Conservation (phyloP, 2,797 vertebrate genomes). For the Okamejei kenojei region DNA sequence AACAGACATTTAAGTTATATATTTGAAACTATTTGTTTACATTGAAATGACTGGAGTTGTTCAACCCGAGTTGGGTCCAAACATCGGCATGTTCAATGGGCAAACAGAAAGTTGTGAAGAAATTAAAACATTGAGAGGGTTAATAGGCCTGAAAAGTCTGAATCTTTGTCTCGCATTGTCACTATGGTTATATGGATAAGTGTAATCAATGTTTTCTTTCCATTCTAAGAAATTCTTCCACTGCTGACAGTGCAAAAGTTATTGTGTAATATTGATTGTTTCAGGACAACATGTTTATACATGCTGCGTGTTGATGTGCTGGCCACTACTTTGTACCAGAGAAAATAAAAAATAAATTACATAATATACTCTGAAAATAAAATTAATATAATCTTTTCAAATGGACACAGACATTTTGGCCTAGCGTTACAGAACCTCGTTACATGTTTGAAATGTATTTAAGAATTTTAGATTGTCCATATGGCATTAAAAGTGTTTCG, state of each 20-base stretch:
- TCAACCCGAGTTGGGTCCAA: too few relatives aligned
- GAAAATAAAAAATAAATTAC: neutral
- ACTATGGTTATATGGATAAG: neutral
- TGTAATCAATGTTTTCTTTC: neutral
- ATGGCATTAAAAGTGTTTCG: neutral
- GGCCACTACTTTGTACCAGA: neutral
- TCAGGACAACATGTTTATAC: neutral
- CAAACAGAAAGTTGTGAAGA: neutral
- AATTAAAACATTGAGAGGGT: slow-evolving; percentile 3
- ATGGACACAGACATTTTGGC: neutral
- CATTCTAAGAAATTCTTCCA: neutral
- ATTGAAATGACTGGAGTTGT: too few relatives aligned
- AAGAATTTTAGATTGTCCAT: neutral
- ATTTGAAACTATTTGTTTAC: too few relatives aligned
- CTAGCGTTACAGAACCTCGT: neutral
- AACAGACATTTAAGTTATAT: too few relatives aligned
- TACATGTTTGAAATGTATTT: neutral
- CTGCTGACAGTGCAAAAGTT: neutral
- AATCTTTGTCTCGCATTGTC: neutral
- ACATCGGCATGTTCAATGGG: too few relatives aligned
- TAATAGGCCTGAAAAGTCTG: neutral
- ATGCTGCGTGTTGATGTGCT: neutral
- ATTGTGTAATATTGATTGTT: neutral
- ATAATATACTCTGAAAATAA: neutral
- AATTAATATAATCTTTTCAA: neutral